A percentile compares a stretch with the other conserved stretches of the same genome.
Conservation (phyloP, 2,888 invertebrate species). For the Cremastinae sp. region DNA sequence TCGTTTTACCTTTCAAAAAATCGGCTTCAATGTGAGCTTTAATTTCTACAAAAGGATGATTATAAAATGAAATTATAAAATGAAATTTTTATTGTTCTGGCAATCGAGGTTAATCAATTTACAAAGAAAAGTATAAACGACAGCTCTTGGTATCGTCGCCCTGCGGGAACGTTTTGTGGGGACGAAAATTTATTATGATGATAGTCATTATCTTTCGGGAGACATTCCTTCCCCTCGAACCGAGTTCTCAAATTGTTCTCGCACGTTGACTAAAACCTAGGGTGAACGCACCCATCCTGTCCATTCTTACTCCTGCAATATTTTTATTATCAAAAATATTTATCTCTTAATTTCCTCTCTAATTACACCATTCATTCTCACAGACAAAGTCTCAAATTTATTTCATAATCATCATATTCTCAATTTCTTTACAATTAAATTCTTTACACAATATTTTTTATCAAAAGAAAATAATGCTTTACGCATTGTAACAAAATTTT, state of each 20-base stretch:
- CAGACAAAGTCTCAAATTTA: neutral
- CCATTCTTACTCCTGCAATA: too few species aligned
- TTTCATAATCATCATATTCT: too few species aligned
- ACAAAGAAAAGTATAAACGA: constrained; percentile 15
- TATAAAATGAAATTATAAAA: neutral
- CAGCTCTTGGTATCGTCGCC: neutral
- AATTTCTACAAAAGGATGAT: too few species aligned
- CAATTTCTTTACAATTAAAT: neutral
- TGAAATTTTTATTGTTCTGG: constrained; percentile 23
- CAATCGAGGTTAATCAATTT: constrained; percentile 28
- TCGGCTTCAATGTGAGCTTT: too few species aligned
- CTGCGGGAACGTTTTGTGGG: neutral
- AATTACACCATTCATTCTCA: neutral
- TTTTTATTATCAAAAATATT: too few species aligned
- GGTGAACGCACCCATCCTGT: constrained; percentile 3
- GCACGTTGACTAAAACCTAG: neutral
- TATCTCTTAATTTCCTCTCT: too few species aligned
- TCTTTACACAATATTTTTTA: too few species aligned
- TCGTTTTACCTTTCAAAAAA: too few species aligned
- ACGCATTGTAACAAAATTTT: too few species aligned
- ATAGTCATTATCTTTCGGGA: constrained; percentile 4
- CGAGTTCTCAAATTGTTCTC: neutral
- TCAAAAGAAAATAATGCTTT: too few species aligned
- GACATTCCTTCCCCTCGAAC: constrained; percentile 10
- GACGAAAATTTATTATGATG: constrained; percentile 26